Conservation (phyloP, 1,140 invertebrate genomes). For the Nymphalis io region DNA sequence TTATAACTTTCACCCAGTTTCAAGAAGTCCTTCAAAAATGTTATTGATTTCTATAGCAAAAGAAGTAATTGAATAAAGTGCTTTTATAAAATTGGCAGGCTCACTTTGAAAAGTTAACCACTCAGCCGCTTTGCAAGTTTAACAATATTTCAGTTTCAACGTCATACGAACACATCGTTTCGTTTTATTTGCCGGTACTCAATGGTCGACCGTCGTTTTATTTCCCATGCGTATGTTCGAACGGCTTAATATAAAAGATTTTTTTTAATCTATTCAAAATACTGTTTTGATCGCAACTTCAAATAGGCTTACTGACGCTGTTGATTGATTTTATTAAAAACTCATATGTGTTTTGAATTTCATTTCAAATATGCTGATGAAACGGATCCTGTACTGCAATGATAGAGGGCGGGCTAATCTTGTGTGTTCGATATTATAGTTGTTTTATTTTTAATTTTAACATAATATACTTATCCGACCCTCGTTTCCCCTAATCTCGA, state of each 20-base stretch:
- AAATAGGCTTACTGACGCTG: constrained; percentile 21
- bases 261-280: constrained; percentile 28
- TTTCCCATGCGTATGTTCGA: constrained; percentile 57
- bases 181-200: constrained; percentile 64
- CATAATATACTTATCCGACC: too few species aligned
- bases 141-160: constrained; percentile 71
- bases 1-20: too few species aligned
- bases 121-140: constrained; percentile 70
- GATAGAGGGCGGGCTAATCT: too few species aligned
- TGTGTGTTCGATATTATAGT: too few species aligned
- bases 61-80: constrained; percentile 33
- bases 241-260: constrained; percentile 53
- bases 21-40: constrained; percentile 6
- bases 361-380: background rate
- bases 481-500: too few species aligned
- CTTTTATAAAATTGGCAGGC: constrained; percentile 49
- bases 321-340: constrained; percentile 12
- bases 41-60: constrained; percentile 24
- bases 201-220: constrained; percentile 65
- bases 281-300: constrained; percentile 5
- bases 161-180: constrained; percentile 61
- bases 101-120: constrained; percentile 50
- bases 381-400: too few species aligned
- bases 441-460: too few species aligned
- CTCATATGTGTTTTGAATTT: background rate